Evolutionary conservation across 1,140 invertebrate species (phyloP).

Genomic region (Zelostemma sp.): DNA sequence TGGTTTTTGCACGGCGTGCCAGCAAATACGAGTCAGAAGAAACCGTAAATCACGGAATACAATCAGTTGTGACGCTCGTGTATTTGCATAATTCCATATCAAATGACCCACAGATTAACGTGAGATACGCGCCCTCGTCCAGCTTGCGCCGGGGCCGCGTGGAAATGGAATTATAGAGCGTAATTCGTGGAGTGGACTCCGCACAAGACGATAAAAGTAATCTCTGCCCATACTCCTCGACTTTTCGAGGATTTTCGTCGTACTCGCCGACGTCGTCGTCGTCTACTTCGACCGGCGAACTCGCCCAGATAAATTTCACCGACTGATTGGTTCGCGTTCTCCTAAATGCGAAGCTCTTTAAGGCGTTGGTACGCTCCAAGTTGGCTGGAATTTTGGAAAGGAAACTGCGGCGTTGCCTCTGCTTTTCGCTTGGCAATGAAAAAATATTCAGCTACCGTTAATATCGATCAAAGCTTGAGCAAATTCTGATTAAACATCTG

Average conservation of each 20-base stretch:
- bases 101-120: slow-evolving; percentile 10
- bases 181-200: not conserved
- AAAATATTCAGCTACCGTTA: not conserved
- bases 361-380: not conserved
- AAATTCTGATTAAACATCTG: too few relatives aligned
- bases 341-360: slow-evolving; percentile 27
- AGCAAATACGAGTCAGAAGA: not conserved
- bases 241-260: slow-evolving; percentile 2
- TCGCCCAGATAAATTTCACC: slow-evolving; percentile 20
- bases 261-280: too few relatives aligned
- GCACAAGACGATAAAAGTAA: slow-evolving; percentile 13
- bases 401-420: slow-evolving; percentile 19
- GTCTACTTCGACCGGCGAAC: slow-evolving; percentile 11
- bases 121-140: not conserved
- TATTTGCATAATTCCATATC: slow-evolving; percentile 23
- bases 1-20: not conserved
- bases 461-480: too few relatives aligned
- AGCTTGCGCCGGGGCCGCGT: not conserved
- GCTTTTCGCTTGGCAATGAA: not conserved
- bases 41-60: slow-evolving; percentile 3
- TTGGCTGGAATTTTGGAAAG: slow-evolving; percentile 17
- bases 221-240: slow-evolving; percentile 9
- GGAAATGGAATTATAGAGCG: slow-evolving; percentile 5
- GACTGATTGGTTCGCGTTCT: slow-evolving; percentile 25
- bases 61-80: not conserved